Percentiles rank a stretch among this genome's conserved stretches.
Evolutionary conservation across 2,888 invertebrate species (phyloP).

Genomic region (Platycheirus rosarum): DNA sequence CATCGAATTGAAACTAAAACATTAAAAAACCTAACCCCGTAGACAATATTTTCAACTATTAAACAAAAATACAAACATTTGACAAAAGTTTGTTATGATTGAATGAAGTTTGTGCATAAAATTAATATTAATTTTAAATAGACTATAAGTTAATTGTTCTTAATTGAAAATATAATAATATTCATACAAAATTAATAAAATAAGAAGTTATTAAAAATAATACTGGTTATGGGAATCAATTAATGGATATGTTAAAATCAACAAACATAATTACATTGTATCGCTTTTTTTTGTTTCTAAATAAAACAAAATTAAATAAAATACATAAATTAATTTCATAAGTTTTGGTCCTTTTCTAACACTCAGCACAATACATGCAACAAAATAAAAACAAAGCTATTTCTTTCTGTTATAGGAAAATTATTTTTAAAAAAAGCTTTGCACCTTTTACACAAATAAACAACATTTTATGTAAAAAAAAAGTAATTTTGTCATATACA

Average conservation of each 20-base stretch:
- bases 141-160: background rate
- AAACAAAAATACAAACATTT: too few species aligned
- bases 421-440: constrained; percentile 33
- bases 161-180: constrained; percentile 8
- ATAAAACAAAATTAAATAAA: constrained; percentile 4
- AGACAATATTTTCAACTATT: too few species aligned
- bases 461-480: constrained; percentile 52
- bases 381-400: constrained; percentile 25
- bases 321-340: constrained; percentile 8
- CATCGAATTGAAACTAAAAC: background rate
- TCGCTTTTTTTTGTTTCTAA: constrained; percentile 56
- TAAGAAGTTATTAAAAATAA: constrained; percentile 3
- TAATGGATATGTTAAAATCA: constrained; percentile 27
- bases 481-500: constrained; percentile 51
- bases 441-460: constrained; percentile 47
- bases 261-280: constrained; percentile 55
- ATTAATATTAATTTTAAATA: background rate
- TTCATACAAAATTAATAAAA: constrained; percentile 12
- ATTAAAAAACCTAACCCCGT: background rate
- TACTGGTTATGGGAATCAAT: constrained; percentile 61
- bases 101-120: constrained; percentile 11
- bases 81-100: too few species aligned
- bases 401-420: constrained; percentile 25
- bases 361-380: constrained; percentile 61
- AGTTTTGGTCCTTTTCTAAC: constrained; percentile 58